Evolutionary conservation across 2,797 vertebrate species (phyloP).

Genomic region (Phaenicophaeus curvirostris): DNA sequence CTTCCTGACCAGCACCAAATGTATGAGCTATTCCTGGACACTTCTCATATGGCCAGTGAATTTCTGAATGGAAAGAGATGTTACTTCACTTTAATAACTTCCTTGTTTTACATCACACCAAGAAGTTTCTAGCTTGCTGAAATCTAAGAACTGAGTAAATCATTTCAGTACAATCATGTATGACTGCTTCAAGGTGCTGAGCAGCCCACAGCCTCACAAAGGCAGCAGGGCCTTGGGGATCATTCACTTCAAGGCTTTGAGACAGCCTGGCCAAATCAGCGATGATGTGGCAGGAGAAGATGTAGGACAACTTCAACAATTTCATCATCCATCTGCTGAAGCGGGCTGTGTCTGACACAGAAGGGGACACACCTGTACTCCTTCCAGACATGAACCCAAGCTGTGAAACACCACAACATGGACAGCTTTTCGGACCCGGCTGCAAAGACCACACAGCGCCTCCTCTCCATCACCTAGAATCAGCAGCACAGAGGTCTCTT

Average conservation of each 20-base stretch:
- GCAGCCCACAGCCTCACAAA: background rate
- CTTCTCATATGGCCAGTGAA: background rate
- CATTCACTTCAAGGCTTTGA: background rate
- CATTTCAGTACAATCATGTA: background rate
- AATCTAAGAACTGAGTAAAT: background rate
- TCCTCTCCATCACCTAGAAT: background rate
- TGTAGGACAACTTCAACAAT: background rate
- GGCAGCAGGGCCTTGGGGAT: background rate
- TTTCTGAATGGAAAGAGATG: background rate
- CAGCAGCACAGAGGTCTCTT: background rate
- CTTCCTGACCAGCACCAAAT: background rate
- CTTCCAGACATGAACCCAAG: background rate
- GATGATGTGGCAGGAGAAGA: background rate
- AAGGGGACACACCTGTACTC: background rate
- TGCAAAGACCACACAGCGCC: background rate
- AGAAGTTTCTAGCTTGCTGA: background rate
- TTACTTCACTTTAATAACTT: background rate
- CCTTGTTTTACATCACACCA: background rate
- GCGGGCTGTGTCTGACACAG: background rate
- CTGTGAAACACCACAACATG: rapidly evolving
- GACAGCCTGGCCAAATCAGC: background rate
- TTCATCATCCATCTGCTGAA: background rate
- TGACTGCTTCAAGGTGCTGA: background rate
- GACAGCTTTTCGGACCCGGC: background rate
- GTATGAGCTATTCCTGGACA: background rate